phyloP scores from a whole-genome alignment of 2,888 invertebrate genomes.

The Sinodicranocentrus sp. region DNA sequence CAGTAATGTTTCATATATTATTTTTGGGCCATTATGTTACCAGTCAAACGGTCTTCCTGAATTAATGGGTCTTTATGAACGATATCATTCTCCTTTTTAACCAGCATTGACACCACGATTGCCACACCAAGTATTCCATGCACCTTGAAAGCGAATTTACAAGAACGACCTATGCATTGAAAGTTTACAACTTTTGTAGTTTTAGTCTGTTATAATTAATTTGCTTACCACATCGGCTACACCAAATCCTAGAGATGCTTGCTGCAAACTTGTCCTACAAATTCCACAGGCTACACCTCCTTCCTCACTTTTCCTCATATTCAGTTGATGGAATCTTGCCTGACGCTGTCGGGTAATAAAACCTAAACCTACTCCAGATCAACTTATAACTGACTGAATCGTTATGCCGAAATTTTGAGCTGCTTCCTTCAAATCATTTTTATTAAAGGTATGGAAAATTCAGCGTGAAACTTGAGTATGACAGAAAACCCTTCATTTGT shows the following conservation, averaged over 20 bases:
- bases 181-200: conserved; percentile 3
- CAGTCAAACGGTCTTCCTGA: neutral
- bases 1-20: neutral
- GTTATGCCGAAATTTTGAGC: neutral
- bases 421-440: too few relatives aligned
- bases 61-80: neutral
- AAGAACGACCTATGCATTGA: neutral
- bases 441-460: too few relatives aligned
- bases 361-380: too few relatives aligned
- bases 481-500: too few relatives aligned
- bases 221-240: conserved; percentile 40
- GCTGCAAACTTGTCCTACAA: conserved; percentile 33
- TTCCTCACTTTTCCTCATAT: conserved; percentile 34
- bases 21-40: too few relatives aligned
- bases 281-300: conserved; percentile 44
- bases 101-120: conserved; percentile 24
- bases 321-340: neutral
- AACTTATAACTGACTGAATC: neutral
- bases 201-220: neutral
- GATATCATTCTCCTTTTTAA: conserved; percentile 40
- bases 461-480: too few relatives aligned
- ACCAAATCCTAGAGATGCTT: conserved; percentile 35
- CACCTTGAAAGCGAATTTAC: neutral
- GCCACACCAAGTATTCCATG: conserved; percentile 33
- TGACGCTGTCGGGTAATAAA: neutral